Evolutionary conservation across 2,888 invertebrate genomes (phyloP), one percentile per base, ranked within the genome.

Genomic region (Tachina grossa): DNA sequence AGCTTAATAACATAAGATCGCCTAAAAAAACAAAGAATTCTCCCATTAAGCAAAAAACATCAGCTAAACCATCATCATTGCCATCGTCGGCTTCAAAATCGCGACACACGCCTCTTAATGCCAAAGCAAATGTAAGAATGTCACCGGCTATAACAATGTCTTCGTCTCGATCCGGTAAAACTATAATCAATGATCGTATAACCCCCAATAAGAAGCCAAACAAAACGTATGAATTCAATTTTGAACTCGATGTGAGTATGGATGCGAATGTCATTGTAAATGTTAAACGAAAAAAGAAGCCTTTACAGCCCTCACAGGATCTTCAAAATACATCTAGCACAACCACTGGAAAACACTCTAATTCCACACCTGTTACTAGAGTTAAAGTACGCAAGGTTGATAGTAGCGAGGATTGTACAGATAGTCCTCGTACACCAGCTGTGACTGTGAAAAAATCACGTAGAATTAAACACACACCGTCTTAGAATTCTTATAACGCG

Each of bases 211-310:
- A 90, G 10, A 90, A 90, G 41, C 89, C 91, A 14, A 89, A 89
- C 2, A 93, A 93, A 88, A 92, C 91, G 0, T 92, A 92, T 79
- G 91, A 93, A 84, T 91, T 93, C 22, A 92, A 93, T 88, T 91
- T 93, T 71, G 92, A 93, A 80, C 83, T 93, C 47, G 92, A 93
- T 87, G 92, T 93, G 8, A 93, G 93, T 83, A 88, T 92, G 90
- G 93, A 93, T 86, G 92, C 93, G n/a, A 92, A 93, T 89, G 92
- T 93, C 47, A 89, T 93, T 77, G 91, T 93, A 1, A 93, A 92
- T 84, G 91, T 93, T 0, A 92, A 91, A 83, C 91, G 93, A 16
- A 93, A 92, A 86, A 91, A 90, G 86, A 92, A 92, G 83, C 78
- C 85, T n/a, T 47, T 83, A n/a, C 79, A 83, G n/a, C 74, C 55